Percentiles rank a stretch among this genome's conserved stretches.
Evolutionary conservation across 2,113 vertebrate species (phyloP).

Genomic region (Entosphenus tridentatus): DNA sequence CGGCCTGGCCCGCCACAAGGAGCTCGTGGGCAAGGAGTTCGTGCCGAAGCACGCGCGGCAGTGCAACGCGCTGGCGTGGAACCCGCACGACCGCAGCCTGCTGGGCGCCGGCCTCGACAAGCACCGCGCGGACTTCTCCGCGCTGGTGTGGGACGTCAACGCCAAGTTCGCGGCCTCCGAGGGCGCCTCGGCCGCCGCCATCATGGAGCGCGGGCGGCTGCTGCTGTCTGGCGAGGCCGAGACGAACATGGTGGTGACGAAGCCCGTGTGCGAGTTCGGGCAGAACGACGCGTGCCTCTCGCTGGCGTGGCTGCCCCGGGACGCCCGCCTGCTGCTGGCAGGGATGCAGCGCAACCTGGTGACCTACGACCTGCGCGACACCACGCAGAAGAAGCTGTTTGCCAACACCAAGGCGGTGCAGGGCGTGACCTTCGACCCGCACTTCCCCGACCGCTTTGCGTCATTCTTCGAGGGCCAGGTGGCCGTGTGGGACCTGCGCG

Average conservation of each 20-base stretch:
- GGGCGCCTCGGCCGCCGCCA: slow-evolving; percentile 26
- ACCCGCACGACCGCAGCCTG: slow-evolving; percentile 70
- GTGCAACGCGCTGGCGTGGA: slow-evolving; percentile 90
- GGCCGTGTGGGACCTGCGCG: slow-evolving; percentile 92
- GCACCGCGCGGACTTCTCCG: slow-evolving; percentile 82
- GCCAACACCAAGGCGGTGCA: slow-evolving; percentile 97
- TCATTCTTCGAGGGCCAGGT: slow-evolving; percentile 97
- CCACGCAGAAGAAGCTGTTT: slow-evolving; percentile 93
- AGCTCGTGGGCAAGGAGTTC: slow-evolving; percentile 85
- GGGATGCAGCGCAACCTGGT: slow-evolving; percentile 93
- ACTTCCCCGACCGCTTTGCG: slow-evolving; percentile 72
- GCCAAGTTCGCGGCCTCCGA: slow-evolving; percentile 44
- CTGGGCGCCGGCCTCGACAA: slow-evolving; percentile 86
- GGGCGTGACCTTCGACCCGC: slow-evolving; percentile 77
- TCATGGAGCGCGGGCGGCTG: slow-evolving; percentile 62
- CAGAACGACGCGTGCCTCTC: slow-evolving; percentile 92
- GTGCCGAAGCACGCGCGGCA: slow-evolving; percentile 90
- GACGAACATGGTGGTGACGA: slow-evolving; percentile 55
- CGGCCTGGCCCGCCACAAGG: slow-evolving; percentile 75
- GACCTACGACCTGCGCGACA: slow-evolving; percentile 86
- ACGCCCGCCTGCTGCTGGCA: slow-evolving; percentile 74
- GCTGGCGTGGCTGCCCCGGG: slow-evolving; percentile 87
- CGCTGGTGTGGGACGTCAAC: slow-evolving; percentile 90
- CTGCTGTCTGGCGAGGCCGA: slow-evolving; percentile 41
- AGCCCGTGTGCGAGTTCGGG: slow-evolving; percentile 71